These are phyloP conservation scores for Drosophila infuscata DNA, from an alignment of 2,888 invertebrate species.

Conservation along the genomic window DNA sequence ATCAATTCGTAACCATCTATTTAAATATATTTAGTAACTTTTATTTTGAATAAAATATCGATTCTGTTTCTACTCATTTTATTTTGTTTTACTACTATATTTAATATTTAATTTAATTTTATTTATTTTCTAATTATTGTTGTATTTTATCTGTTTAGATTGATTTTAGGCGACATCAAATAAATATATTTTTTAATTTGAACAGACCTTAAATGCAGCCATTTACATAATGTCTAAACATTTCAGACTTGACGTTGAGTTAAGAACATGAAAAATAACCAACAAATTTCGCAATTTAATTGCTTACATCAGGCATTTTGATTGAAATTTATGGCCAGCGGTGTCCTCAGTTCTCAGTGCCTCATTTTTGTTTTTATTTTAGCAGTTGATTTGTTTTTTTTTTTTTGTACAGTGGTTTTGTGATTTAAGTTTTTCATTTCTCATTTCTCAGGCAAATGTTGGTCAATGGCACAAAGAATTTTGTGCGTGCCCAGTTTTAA, in stretches of 20 bases:
- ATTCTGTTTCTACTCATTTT: too few species aligned
- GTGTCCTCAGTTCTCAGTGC: constrained; percentile 66
- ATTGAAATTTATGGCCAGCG: constrained; percentile 72
- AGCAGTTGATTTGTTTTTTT: not conserved
- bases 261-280: constrained; percentile 24
- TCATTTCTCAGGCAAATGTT: constrained; percentile 59
- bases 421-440: constrained; percentile 24
- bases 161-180: not conserved
- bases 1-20: too few species aligned
- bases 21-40: too few species aligned
- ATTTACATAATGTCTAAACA: constrained; percentile 19
- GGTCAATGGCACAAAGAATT: constrained; percentile 69
- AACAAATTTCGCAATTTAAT: constrained; percentile 71
- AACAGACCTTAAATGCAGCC: constrained; percentile 16
- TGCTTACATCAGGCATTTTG: constrained; percentile 71
- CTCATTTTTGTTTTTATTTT: constrained; percentile 27
- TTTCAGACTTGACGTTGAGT: constrained; percentile 32
- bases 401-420: not conserved
- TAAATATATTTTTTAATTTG: constrained; percentile 16
- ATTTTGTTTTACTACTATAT: not conserved
- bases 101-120: not conserved
- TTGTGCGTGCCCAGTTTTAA: constrained; percentile 40
- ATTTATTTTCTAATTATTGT: not conserved
- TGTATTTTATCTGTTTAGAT: not conserved
- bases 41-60: not conserved